Conservation (phyloP, 2,888 invertebrate species). For the Elmis aenea region DNA sequence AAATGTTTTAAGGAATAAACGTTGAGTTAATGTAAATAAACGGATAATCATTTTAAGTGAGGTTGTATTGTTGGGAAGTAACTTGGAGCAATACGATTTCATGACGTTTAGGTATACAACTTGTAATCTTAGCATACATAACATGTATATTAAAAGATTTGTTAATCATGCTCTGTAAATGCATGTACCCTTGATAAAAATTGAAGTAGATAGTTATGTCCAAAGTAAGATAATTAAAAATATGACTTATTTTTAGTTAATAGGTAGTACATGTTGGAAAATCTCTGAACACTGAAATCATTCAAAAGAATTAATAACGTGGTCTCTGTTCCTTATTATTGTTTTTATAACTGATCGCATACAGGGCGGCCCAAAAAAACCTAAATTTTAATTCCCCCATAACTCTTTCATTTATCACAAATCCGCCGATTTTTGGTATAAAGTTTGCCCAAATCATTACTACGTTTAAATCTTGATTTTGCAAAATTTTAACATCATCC, state of each 20-base stretch:
- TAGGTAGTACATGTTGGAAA: slow-evolving; percentile 38
- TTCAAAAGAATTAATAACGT: no score
- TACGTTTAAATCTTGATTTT: no score
- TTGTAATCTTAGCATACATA: slow-evolving; percentile 33
- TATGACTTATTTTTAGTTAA: slow-evolving; percentile 30
- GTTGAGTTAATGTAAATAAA: slow-evolving; percentile 39
- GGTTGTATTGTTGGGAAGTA: slow-evolving; percentile 41
- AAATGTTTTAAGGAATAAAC: slow-evolving; percentile 20
- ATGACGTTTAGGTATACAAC: slow-evolving; percentile 33
- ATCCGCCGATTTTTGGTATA: no score
- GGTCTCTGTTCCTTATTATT: no score
- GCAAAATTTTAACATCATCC: no score
- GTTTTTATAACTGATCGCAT: no score
- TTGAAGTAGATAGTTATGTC: slow-evolving; percentile 44
- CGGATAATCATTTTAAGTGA: slow-evolving; percentile 40
- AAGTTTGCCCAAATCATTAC: no score
- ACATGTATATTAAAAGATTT: slow-evolving; percentile 35
- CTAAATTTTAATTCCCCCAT: no score
- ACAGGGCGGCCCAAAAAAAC: no score
- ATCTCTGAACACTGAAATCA: slow-evolving; percentile 7
- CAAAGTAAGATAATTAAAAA: slow-evolving; percentile 36
- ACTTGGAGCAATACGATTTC: slow-evolving; percentile 42
- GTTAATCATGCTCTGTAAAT: slow-evolving; percentile 46
- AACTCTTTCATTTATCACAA: no score
- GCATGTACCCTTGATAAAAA: slow-evolving; percentile 41